Conservation (phyloP, 2,113 vertebrate genomes). For the Nesoenas mayeri region DNA sequence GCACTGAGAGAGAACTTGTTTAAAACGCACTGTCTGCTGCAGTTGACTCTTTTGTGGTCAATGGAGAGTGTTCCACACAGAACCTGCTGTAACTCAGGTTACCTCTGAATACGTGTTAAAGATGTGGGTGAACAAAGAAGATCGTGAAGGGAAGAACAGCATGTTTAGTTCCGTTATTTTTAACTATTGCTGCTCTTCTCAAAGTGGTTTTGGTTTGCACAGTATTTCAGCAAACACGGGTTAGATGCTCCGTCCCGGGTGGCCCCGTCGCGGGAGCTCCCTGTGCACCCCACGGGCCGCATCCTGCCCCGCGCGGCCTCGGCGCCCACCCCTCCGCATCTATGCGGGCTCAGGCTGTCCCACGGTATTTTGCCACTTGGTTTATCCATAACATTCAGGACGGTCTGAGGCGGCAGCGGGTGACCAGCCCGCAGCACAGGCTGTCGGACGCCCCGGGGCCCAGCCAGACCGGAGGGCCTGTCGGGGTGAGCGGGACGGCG, state of each 20-base stretch:
- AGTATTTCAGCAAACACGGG: background rate
- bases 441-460: fast-evolving
- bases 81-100: background rate
- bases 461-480: background rate
- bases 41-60: background rate
- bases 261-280: background rate
- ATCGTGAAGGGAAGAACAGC: background rate
- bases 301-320: background rate
- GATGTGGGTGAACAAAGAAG: background rate
- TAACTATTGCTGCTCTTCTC: background rate
- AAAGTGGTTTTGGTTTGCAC: background rate
- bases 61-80: background rate
- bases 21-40: background rate
- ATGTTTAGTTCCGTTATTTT: background rate
- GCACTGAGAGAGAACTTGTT: background rate
- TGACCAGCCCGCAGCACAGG: fast-evolving
- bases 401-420: fast-evolving
- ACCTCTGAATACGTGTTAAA: background rate
- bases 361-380: fast-evolving
- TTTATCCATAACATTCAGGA: background rate
- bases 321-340: background rate
- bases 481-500: background rate
- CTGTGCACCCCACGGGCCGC: background rate
- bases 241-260: background rate
- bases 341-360: background rate